Evolutionary conservation across 2,888 invertebrate species (phyloP), one percentile per base, ranked within the genome.

Genomic region (Pseudococcus viburni): DNA sequence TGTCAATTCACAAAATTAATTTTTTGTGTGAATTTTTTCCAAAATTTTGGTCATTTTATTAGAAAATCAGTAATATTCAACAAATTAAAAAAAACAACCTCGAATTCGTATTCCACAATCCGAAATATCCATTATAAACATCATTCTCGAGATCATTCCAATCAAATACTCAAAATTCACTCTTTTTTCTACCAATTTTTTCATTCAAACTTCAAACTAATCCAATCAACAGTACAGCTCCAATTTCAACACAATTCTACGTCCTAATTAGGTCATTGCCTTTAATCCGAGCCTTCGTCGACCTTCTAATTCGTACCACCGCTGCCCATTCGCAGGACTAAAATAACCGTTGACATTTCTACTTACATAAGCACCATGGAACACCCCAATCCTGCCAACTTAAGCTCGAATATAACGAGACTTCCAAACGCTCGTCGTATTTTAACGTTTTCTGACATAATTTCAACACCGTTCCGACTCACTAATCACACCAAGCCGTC

Each of bases 361-460:
- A 64, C 19, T 22, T 22, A 12, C 9, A 19, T 7, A 4, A 22
- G 15, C 8, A 0, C 6, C 8, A 8, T 42, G 42, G 42, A 42
- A 64, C 64, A 64, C 22, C 64, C 22, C 19, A 7, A 33, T 64
- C 19, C 22, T 6, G 12, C 12, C 7, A 12, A 64, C 22, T 64
- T 22, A 64, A 22, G 64, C 11, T 22, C n/a, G 17, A 8, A 0
- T 51, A 15, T 51, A 51, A 55, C 55, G 15, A 55, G n/a, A 55
- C 22, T 19, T 12, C 19, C 22, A 64, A 64, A 19, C 22, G 64
- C 9, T 64, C 22, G 22, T 64, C 19, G 19, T 64, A 64, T 22
- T 64, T 64, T 64, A 64, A 64, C 64, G 12, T 64, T 64, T 64
- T 64, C 64, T 64, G 64, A 64, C 64, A 64, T 64, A 64, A 64